Evolutionary conservation across 2,797 vertebrate genomes (phyloP), one percentile per base, ranked within the genome.

Genomic region (Odontamblyopus rebecca): DNA sequence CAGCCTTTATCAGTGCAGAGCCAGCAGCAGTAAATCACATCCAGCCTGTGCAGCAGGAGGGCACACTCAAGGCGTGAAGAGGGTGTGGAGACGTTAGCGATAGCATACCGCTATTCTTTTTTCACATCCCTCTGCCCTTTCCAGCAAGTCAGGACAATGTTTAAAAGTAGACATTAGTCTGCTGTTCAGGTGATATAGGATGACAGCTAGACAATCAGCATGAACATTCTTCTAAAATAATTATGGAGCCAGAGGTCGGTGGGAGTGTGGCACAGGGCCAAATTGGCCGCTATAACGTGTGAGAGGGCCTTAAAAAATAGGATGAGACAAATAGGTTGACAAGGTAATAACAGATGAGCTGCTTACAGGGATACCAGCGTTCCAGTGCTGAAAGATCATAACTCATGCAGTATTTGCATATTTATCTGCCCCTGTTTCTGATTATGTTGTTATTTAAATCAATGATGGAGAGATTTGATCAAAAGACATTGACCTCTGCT

Each of bases 161-260:
- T 80, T 85, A 69, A 81, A 82, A 67, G 38, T 82, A 90, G 87
- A 91, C 92, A 88, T 88, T 89, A 89, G 82, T 82, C 82, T 87
- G 81, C 72, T 75, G 54, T 84, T 88, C 75, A 74, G 74, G 69
- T 86, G 84, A 86, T 86, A 76, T 77, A 88, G 83, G 83, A 82
- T 74, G 87, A 89, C 89, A 89, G 81, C 80, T 83, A 88, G 79
- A 89, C 84, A 76, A 87, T 84, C 80, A 78, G 68, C 85, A 66
- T 69, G 78, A 86, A 82, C 90, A 91, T 93, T 92, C 89, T 89
- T 91, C 81, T 71, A 89, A 93, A 93, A 93, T 89, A 87, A 92
- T 93, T 91, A 92, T 85, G 86, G 80, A 69, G 73, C 30, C 50
- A 67, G 50, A 29, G 44, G 66, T 86, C 54, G 77, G 74, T 62